These are phyloP conservation scores for Daphoenositta chrysoptera DNA, from an alignment of 2,113 vertebrate genomes.

Conservation along the genomic window DNA sequence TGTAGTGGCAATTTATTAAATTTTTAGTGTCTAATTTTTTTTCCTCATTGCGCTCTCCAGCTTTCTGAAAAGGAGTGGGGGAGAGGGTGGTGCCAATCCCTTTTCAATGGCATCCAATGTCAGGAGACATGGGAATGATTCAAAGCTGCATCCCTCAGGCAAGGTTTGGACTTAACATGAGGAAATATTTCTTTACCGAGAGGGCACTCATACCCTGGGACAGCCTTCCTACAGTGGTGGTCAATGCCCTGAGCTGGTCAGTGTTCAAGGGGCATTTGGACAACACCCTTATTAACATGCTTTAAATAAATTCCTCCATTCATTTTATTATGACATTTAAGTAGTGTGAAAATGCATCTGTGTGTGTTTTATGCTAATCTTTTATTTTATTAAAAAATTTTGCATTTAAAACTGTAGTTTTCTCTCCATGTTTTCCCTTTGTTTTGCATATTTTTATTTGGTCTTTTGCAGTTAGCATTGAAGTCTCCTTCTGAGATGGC, in stretches of 20 bases:
- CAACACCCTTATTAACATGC: not conserved
- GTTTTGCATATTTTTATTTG: not conserved
- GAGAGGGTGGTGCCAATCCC: not conserved
- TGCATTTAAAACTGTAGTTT: not conserved
- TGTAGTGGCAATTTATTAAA: not conserved
- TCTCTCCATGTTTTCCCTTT: not conserved
- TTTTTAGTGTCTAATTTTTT: not conserved
- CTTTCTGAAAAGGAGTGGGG: not conserved
- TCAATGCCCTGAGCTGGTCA: rapidly evolving
- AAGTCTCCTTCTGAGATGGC: not conserved
- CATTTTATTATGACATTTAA: not conserved
- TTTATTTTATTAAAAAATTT: not conserved
- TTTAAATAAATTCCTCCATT: not conserved
- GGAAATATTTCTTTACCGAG: not conserved
- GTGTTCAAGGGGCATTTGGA: not conserved
- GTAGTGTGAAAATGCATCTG: not conserved
- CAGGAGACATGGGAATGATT: not conserved
- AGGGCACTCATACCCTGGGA: not conserved
- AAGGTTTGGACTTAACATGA: not conserved
- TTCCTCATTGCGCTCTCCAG: not conserved
- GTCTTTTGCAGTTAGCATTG: not conserved
- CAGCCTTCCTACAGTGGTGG: not conserved
- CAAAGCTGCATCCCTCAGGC: rapidly evolving
- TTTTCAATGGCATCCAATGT: not conserved
- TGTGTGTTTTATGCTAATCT: not conserved